These are phyloP conservation scores for Thymelicus sylvestris DNA, from an alignment of 2,888 invertebrate genomes.

Conservation along the genomic window DNA sequence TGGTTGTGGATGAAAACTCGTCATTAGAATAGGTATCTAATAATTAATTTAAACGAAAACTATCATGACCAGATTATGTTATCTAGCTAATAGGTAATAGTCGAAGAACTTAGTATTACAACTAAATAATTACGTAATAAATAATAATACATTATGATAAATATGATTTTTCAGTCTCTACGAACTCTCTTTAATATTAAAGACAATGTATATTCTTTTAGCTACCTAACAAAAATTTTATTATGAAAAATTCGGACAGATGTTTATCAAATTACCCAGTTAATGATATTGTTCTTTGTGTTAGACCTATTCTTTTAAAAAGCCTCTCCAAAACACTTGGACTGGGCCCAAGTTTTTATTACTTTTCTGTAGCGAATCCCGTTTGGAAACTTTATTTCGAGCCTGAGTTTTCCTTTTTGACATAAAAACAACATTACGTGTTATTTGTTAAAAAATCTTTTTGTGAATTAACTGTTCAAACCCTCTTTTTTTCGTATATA, in stretches of 20 bases:
- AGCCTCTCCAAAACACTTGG: conserved; percentile 18
- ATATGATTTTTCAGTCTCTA: too few relatives aligned
- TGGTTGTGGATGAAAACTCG: too few relatives aligned
- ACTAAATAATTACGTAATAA: too few relatives aligned
- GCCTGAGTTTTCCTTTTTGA: conserved; percentile 28
- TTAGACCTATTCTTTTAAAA: conserved; percentile 23
- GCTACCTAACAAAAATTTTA: not conserved
- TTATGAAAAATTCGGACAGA: not conserved
- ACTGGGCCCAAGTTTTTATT: conserved; percentile 30
- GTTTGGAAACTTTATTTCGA: conserved; percentile 21
- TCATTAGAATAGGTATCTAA: too few relatives aligned
- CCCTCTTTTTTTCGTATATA: too few relatives aligned
- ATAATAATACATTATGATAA: too few relatives aligned
- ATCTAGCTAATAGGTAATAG: too few relatives aligned
- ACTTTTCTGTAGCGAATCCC: conserved; percentile 22
- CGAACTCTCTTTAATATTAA: not conserved
- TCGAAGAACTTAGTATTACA: too few relatives aligned
- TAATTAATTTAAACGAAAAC: too few relatives aligned
- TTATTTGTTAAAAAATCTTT: conserved; percentile 24
- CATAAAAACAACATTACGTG: conserved; percentile 29
- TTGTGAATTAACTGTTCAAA: too few relatives aligned
- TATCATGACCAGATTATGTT: too few relatives aligned
- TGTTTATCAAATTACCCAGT: conserved; percentile 14
- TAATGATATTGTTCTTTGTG: conserved; percentile 11
- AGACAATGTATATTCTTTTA: not conserved